Evolutionary conservation across 2,888 invertebrate species (phyloP), one percentile per base, ranked within the genome.

Genomic region (Hartigia nigra): DNA sequence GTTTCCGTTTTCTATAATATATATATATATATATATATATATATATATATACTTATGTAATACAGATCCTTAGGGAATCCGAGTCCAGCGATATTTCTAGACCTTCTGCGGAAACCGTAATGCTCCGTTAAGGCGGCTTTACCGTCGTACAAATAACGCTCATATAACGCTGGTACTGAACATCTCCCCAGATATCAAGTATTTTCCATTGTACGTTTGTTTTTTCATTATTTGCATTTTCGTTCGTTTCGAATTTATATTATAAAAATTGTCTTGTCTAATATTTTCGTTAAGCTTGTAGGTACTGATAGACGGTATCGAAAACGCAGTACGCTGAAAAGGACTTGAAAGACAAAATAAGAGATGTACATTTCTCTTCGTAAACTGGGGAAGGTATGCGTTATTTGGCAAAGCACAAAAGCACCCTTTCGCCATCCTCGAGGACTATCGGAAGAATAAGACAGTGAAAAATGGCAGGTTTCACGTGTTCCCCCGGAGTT

Each of bases 381-480:
- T 31, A 31, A 72, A 72, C 31, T 32, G 31, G 72, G 55, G 31
- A 72, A 5, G 12, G 31, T n/a, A n/a, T 84, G 82, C 83, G 82
- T 86, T 83, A 84, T 84, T 84, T 84, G 77, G 82, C 78, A 78
- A 80, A 78, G 78, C 82, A 84, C 82, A 85, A 85, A 85, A 79
- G 81, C 81, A 82, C 82, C 83, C 84, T 84, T 84, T 83, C 81
- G 81, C 72, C 83, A 84, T 83, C 84, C 82, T 82, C 23, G 82
- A 80, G 80, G 80, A 81, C 84, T 84, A 84, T 83, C 80, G 82
- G 85, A 85, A 86, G 86, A 86, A 86, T 87, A 84, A 86, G 82
- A 82, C 84, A 80, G 82, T 86, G 86, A 86, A 86, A 87, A 87
- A 87, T 86, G 84, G 84, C 83, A 79, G 77, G 81, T 81, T 81